Evolutionary conservation across 1,140 invertebrate species (phyloP).

Genomic region (Brachionus asplanchnoidis): DNA sequence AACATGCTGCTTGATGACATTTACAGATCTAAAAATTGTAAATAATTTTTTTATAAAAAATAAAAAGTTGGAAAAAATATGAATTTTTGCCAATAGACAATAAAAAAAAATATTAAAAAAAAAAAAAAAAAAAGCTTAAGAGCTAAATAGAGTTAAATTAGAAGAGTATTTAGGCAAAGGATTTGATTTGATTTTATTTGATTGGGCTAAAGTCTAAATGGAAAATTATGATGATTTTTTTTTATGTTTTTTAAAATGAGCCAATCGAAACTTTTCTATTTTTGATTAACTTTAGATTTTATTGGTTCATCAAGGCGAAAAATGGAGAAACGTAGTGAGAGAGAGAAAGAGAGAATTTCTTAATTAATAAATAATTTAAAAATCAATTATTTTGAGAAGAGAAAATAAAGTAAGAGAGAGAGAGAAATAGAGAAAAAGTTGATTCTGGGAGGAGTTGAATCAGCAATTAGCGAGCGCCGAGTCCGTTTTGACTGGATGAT

Average conservation of each 20-base stretch:
- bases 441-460: not conserved
- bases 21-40: not conserved
- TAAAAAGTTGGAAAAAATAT: not conserved
- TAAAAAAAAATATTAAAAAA: not conserved
- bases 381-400: constrained; percentile 37
- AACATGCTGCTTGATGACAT: constrained; percentile 14
- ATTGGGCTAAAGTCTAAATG: not conserved
- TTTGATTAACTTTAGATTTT: not conserved
- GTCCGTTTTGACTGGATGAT: not conserved
- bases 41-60: not conserved
- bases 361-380: constrained; percentile 34
- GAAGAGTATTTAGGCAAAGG: not conserved
- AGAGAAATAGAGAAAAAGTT: not conserved
- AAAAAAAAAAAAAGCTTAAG: too few relatives aligned
- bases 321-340: not conserved
- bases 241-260: not conserved
- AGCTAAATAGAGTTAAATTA: not conserved
- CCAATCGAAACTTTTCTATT: constrained; percentile 6
- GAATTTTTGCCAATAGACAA: constrained; percentile 15
- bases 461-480: not conserved
- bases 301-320: not conserved
- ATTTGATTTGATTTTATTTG: not conserved
- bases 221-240: not conserved
- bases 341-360: not conserved
- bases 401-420: not conserved